phyloP scores from a whole-genome alignment of 2,113 vertebrate species.

The Paratilapia polleni region DNA sequence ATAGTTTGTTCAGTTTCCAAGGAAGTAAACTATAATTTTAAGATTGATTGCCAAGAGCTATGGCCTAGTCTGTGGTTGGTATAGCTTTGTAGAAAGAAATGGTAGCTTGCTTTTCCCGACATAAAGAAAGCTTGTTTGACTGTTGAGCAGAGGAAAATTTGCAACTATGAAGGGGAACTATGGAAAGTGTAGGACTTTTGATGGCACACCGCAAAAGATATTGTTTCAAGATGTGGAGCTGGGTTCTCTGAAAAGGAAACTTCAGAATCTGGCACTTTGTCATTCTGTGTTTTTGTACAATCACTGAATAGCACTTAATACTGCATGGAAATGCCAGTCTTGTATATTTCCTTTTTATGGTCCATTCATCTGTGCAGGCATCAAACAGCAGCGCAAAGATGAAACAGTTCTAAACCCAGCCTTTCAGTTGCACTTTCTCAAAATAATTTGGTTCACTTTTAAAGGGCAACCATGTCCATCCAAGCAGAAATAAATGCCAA shows the following conservation, averaged over 20 bases:
- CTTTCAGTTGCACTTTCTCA: constrained; percentile 24
- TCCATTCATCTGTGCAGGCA: constrained; percentile 53
- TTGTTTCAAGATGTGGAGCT: constrained; percentile 77
- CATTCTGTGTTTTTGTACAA: constrained; percentile 63
- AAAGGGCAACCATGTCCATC: constrained; percentile 18
- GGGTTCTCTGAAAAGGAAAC: constrained; percentile 64
- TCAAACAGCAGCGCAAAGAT: constrained; percentile 53
- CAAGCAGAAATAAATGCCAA: constrained; percentile 35
- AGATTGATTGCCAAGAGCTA: constrained; percentile 73
- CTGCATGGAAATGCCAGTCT: constrained; percentile 45
- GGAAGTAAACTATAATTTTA: constrained; percentile 77
- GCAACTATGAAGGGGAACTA: constrained; percentile 67
- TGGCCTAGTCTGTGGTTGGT: constrained; percentile 70
- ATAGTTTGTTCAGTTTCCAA: constrained; percentile 73
- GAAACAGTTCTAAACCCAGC: constrained; percentile 44
- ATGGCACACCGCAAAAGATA: constrained; percentile 76
- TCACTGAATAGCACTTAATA: constrained; percentile 28
- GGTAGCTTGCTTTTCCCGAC: constrained; percentile 65
- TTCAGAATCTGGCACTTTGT: constrained; percentile 63
- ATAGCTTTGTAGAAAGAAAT: constrained; percentile 65
- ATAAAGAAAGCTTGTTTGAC: constrained; percentile 69
- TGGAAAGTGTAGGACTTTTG: constrained; percentile 72
- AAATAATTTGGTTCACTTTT: constrained; percentile 23
- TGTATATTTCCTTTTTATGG: constrained; percentile 47
- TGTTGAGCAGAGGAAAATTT: constrained; percentile 65